Evolutionary conservation across 2,888 invertebrate genomes (phyloP), one percentile per base, ranked within the genome.

Genomic region (Lacanobia oleracea): DNA sequence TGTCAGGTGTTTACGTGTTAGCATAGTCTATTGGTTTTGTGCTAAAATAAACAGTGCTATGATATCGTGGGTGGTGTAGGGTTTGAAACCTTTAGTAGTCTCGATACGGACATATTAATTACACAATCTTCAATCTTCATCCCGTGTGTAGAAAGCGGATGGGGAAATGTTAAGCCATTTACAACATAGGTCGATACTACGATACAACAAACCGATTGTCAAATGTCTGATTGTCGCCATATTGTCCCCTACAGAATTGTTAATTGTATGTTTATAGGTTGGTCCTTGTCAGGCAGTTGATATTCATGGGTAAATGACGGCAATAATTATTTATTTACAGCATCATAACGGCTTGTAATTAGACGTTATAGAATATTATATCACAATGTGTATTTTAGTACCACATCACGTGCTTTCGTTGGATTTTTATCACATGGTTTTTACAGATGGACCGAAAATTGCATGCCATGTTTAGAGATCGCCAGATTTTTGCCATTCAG

Each of bases 311-410:
- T 61, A 45, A 57, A 65, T 60, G 45, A 43, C 33, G 51, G 45
- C 33, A 14, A 76, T 67, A 50, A 43, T 60, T 56, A 43, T 60
- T 61, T 70, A 51, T 77, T 69, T 77, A 70, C 51, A 37, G 43
- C 21, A 37, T 61, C 12, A 43, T 50, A 33, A 68, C 12, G 3
- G 1, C 12, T 16, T 23, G 10, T 57, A 45, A 77, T 45, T 62
- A 33, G 62, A 59, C 12, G 10, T 40, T 33, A 6, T 18, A 50
- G 70, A 56, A 43, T 18, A 50, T 72, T 2, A 54, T 66, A 65
- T 40, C 23, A 59, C 33, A 16, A 12, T 50, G 16, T n/a, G 48
- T 16, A 5, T 60, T 21, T 70, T 45, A 54, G 16, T 18, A 8
- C 14, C 37, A 33, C 33, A 60, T 72, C 16, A 27, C 14, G 16